A percentile compares a stretch with the other conserved stretches of the same genome.
These are phyloP conservation scores for Geococcyx californianus DNA, from an alignment of 2,113 vertebrate genomes.

Conservation along the genomic window DNA sequence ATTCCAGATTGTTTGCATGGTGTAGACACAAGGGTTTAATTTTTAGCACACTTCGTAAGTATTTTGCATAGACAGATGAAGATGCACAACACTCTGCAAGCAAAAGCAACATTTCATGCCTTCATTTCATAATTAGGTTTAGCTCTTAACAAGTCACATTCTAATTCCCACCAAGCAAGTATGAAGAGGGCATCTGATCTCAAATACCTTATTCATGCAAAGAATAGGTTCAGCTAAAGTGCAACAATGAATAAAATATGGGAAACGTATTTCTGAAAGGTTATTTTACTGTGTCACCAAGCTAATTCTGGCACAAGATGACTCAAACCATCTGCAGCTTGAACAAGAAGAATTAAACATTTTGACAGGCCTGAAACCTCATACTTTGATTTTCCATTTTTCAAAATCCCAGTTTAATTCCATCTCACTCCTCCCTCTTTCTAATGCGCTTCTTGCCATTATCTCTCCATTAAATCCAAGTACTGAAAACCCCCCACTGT, in stretches of 20 bases:
- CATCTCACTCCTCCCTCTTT: constrained; percentile 10
- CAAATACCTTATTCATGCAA: constrained; percentile 72
- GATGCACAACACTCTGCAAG: constrained; percentile 23
- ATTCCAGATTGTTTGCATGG: constrained; percentile 56
- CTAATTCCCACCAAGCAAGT: constrained; percentile 58
- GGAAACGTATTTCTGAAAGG: constrained; percentile 71
- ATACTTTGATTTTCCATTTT: constrained; percentile 67
- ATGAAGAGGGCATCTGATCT: constrained; percentile 59
- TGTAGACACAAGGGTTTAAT: constrained; percentile 45
- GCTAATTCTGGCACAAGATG: constrained; percentile 74
- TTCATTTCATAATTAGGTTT: constrained; percentile 54
- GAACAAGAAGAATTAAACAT: constrained; percentile 71
- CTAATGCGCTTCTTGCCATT: constrained; percentile 1
- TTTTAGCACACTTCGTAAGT: constrained; percentile 39
- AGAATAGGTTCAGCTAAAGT: constrained; percentile 73
- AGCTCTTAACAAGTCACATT: constrained; percentile 59
- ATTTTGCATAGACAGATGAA: constrained; percentile 58
- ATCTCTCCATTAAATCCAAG: constrained; percentile 41
- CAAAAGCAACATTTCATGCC: constrained; percentile 54
- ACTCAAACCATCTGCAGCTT: constrained; percentile 74
- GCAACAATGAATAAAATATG: constrained; percentile 76
- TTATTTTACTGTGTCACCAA: constrained; percentile 72
- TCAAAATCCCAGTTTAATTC: constrained; percentile 54
- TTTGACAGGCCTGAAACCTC: constrained; percentile 71
- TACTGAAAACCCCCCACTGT: not conserved